Percentiles rank a stretch among this genome's conserved stretches.
These are phyloP conservation scores for Hypotaenidia okinawae DNA, from an alignment of 2,797 vertebrate species.

Conservation along the genomic window DNA sequence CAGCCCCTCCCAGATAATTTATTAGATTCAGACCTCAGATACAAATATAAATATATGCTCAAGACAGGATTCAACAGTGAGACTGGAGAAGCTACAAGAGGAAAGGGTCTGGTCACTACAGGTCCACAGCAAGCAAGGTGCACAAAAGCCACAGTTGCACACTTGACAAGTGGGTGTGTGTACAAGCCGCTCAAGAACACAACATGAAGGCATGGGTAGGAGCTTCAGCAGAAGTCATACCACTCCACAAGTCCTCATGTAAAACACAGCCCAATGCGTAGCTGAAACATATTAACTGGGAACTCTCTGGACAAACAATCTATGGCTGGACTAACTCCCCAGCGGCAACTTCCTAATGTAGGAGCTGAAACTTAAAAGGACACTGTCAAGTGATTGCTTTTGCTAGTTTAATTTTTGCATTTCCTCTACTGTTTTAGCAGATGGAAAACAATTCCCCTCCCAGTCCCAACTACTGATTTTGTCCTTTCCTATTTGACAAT, in stretches of 20 bases:
- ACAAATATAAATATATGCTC: slow-evolving; percentile 37
- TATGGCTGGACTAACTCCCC: neutral
- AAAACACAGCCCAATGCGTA: neutral
- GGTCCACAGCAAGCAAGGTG: neutral
- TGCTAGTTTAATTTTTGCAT: slow-evolving; percentile 59
- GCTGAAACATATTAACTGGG: neutral
- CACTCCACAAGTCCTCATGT: neutral
- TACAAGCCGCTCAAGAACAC: fast-evolving
- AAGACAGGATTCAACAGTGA: neutral
- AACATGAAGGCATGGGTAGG: neutral
- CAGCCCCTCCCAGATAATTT: slow-evolving; percentile 53
- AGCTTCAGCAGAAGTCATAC: neutral
- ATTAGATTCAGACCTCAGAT: slow-evolving; percentile 69
- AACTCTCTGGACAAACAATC: neutral
- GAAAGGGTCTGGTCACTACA: neutral
- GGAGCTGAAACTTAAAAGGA: slow-evolving; percentile 30
- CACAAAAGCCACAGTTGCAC: neutral
- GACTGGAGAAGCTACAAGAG: neutral
- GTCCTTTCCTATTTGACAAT: slow-evolving; percentile 58
- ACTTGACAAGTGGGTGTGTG: neutral
- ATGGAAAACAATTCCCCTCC: slow-evolving; percentile 43
- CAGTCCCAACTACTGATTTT: slow-evolving; percentile 42
- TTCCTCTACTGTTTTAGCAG: slow-evolving; percentile 24
- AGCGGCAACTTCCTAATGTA: neutral
- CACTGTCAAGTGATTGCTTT: slow-evolving; percentile 15